Base-by-base conservation (phyloP, 2,888 invertebrate genomes). In the Ophraella communa region DNA sequence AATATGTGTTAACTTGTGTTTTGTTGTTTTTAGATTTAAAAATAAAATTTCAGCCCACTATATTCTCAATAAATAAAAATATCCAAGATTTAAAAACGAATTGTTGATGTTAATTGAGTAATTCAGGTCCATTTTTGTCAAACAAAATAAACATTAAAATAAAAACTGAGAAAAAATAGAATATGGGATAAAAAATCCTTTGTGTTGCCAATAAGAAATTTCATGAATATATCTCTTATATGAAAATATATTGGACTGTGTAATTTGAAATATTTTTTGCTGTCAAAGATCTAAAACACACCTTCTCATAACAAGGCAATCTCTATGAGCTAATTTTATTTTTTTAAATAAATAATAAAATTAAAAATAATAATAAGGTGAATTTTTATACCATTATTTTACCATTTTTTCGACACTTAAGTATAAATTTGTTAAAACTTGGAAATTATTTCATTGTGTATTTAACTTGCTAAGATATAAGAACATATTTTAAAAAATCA, bases 271-370 rank as follows among this genome's bases (percentile, higher is more conserved):
- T 35, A 39, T 14, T 14, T 39, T 1, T n/a, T n/a, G 17, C 10
- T 14, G 3, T 1, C 20, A 17, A 44, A 20, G 20, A 11, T 45
- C 45, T 45, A n/a, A 45, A 10, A 45, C n/a, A 45, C n/a, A 45
- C 10, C 3, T 44, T 11, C 20, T 47, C 44, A 45, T 27, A 64
- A 61, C 45, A 47, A 60, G 67, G 69, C 69, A 67, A 69, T 64
- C 64, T 65, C 59, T 60, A 67, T 18, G 23, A 44, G 44, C 33
- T 53, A 64, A 14, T 39, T 14, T 39, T 39, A 39, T 17, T 39
- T 7, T n/a, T 39, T 54, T 58, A 63, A 47, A 62, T 51, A 54
- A 51, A 24, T 35, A 67, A 69, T 69, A 65, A 67, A 69, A 62
- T 62, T 64, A 62, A 65, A 63, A 51, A 65, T 61, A 63, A 64